phyloP scores from a whole-genome alignment of 2,888 invertebrate species.

The Dryocosmus kuriphilus region DNA sequence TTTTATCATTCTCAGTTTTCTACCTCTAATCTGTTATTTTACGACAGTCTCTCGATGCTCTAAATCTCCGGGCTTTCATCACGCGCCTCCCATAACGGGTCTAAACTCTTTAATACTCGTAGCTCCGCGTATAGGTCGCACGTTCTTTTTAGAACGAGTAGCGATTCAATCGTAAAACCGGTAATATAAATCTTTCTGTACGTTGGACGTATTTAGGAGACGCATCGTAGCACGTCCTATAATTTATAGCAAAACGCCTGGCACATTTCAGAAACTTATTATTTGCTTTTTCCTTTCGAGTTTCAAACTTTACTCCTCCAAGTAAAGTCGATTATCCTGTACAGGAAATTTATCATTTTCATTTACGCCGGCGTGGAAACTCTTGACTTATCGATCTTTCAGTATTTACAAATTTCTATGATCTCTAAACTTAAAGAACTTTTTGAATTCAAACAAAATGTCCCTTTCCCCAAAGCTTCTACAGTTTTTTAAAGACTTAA shows the following conservation, averaged over 20 bases:
- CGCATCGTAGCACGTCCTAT: constrained; percentile 15
- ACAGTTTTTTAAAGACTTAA: too few species aligned
- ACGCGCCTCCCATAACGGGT: constrained; percentile 40
- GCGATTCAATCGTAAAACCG: constrained; percentile 12
- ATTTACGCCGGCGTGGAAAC: background rate
- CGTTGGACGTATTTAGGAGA: constrained; percentile 28
- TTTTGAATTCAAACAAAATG: too few species aligned
- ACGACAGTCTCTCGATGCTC: background rate
- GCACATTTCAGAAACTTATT: constrained; percentile 5
- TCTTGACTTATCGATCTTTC: background rate
- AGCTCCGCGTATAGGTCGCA: constrained; percentile 26
- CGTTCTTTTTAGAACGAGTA: constrained; percentile 8
- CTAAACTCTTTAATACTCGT: constrained; percentile 48
- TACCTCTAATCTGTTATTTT: background rate
- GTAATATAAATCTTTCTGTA: constrained; percentile 17
- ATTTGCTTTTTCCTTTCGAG: constrained; percentile 1
- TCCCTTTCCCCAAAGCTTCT: too few species aligned
- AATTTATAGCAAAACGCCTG: constrained; percentile 28
- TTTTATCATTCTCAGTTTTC: background rate
- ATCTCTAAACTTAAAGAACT: too few species aligned
- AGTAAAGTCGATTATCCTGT: constrained; percentile 4
- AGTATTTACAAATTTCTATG: background rate
- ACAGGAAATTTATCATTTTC: constrained; percentile 7
- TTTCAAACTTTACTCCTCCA: background rate
- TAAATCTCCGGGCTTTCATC: constrained; percentile 28